Evolutionary conservation across 1,140 invertebrate species (phyloP).

Genomic region (Tachypleus tridentatus): DNA sequence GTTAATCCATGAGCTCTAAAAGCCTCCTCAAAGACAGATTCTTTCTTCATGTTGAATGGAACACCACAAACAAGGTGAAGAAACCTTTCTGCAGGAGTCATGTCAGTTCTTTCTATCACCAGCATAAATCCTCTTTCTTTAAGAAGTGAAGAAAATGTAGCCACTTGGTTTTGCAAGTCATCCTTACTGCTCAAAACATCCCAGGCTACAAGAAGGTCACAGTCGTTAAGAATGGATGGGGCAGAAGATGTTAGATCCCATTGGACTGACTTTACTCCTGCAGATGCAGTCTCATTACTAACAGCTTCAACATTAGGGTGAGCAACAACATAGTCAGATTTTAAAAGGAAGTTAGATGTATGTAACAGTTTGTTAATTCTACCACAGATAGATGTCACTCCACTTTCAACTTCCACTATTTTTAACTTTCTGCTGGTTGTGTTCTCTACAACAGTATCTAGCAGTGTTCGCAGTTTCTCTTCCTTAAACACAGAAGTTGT

Average conservation of each 20-base stretch:
- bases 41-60: not conserved
- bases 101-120: constrained; percentile 51
- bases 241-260: constrained; percentile 28
- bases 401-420: constrained; percentile 51
- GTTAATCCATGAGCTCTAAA: constrained; percentile 19
- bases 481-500: constrained; percentile 15
- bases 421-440: constrained; percentile 54
- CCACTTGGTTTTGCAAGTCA: constrained; percentile 30
- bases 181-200: constrained; percentile 30
- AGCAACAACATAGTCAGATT: constrained; percentile 33
- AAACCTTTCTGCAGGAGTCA: constrained; percentile 32
- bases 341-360: constrained; percentile 32
- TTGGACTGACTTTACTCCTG: constrained; percentile 27
- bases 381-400: constrained; percentile 25
- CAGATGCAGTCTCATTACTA: constrained; percentile 27
- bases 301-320: constrained; percentile 28
- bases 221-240: constrained; percentile 20
- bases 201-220: constrained; percentile 32
- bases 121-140: constrained; percentile 60
- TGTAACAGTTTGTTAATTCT: constrained; percentile 26
- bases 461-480: constrained; percentile 36
- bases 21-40: constrained; percentile 13
- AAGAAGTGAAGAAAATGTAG: constrained; percentile 39
- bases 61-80: constrained; percentile 23
- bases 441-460: constrained; percentile 70